Conservation (phyloP, 2,113 vertebrate species). For the Dolichallabes microphthalmus region DNA sequence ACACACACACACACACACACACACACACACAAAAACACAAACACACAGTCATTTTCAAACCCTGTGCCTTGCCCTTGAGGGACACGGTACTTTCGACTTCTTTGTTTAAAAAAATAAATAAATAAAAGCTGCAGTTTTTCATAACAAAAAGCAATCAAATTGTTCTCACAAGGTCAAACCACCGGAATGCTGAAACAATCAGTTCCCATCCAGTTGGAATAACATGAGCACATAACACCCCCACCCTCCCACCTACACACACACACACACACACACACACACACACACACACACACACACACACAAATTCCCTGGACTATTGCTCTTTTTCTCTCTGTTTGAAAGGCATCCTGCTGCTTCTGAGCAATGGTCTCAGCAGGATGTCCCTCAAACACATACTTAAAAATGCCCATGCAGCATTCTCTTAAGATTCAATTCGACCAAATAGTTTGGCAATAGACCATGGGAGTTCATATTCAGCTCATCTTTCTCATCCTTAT, state of each 20-base stretch:
- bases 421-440: constrained; percentile 24
- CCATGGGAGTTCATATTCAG: constrained; percentile 14
- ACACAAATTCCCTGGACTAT: not conserved
- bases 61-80: not conserved
- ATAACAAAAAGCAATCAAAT: not conserved
- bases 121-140: not conserved
- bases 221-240: not conserved
- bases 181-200: not conserved
- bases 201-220: not conserved
- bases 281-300: not conserved
- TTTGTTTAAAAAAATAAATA: not conserved
- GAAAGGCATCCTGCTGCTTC: constrained; percentile 36
- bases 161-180: not conserved
- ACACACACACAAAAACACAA: not conserved
- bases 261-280: not conserved
- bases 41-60: not conserved
- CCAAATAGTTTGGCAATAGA: constrained; percentile 41
- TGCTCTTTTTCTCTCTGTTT: not conserved
- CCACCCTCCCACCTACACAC: not conserved
- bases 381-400: constrained; percentile 40
- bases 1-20: not conserved
- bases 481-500: constrained; percentile 17
- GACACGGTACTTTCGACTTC: not conserved
- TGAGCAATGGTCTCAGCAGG: constrained; percentile 52
- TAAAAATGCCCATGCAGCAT: constrained; percentile 39